Base-by-base conservation (phyloP, 2,113 vertebrate species). In the Cavia aperea region DNA sequence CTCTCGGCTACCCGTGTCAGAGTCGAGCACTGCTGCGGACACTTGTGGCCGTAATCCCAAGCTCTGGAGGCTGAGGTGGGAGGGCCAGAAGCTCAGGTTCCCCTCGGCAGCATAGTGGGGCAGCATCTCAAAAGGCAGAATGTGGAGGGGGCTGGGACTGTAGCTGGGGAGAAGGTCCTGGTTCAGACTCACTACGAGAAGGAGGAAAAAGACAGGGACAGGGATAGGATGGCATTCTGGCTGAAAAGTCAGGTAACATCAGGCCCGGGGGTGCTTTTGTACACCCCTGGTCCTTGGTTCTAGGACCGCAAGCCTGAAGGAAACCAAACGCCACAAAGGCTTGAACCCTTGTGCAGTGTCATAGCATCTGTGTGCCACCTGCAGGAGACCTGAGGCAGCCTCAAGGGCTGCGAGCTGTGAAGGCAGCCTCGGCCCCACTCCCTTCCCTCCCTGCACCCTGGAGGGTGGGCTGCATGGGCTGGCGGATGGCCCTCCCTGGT, bases 371-470 rank as follows among this genome's bases (percentile, higher is more conserved):
- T 5, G 33, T 15, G 18, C 65, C 72, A 12, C 58, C 51, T 33
- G 62, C 2, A 2, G 7, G 56, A 3, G 56, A 56, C 56, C 16
- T 12, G 5, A 15, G 56, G 14, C 56, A 56, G 56, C 56, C 56
- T 18, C 56, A 2, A 16, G 56, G 56, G 56, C 14, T 23, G 78
- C 33, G 18, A 29, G 10, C 49, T 0, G 29, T 29, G 0, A 15
- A n/a, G 15, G 4, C 1, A 2, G 13, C 3, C 24, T 29, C 13
- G 11, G 39, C 4, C 72, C 24, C 24, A 4, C 6, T 7, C 13
- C 11, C 54, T 51, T 54, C 11, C 2, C 19, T 54, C 65, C 39
- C 70, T 49, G 39, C n/a, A 49, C 15, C 24, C 23, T 16, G 19
- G 85, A 86, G 84, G 24, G 24, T 9, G 54, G 73, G 24, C 36